Base-by-base conservation (phyloP, 53 echinoderm and acorn worm species). In the Zoroaster sp. region DNA sequence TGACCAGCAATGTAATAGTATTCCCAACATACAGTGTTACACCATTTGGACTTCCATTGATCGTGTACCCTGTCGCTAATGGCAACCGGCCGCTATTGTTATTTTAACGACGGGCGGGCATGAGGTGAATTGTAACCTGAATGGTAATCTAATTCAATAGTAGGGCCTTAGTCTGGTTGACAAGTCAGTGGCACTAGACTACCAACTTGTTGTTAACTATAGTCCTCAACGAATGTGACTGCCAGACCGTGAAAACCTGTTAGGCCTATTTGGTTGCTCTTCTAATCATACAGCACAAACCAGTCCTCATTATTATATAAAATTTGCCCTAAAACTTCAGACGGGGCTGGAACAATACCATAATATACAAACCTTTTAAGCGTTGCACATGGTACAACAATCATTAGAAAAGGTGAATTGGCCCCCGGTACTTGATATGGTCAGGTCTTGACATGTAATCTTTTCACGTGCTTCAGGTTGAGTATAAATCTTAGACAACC, bases 61-160 rank as follows among this genome's bases (percentile, higher is more conserved):
- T 36, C 47, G 85, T 71, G 85, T 85, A 51, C 46, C 28, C 20
- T 37, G 85, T 85, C 38, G 71, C 85, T 36, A 40, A 21, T 85
- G 85, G 42, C 85, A 71, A 85, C 85, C 85, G 38, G 69, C 43
- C 83, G 70, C 85, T 49, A 70, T 85, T 85, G 85, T 70, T 51
- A 85, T 85, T 85, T 35, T 37, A 71, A 70, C 37, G 47, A 85
- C 21, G 37, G 9, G 34, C 69, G 31, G 25, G 20, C 30, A 70
- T 69, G 35, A 67, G 12, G 23, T 11, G 82, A 47, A 85, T 85
- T 45, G 85, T 59, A 44, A 67, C 17, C n/a, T 35, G 68, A 85
- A 85, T 67, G 36, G 71, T 69, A 85, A 71, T 41, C 71, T 71
- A 71, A 85, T 35, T 69, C 83, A 83, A 83, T 44, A 83, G 69